Evolutionary conservation across 2,888 invertebrate genomes (phyloP).

Genomic region (Drosophila paracracens): DNA sequence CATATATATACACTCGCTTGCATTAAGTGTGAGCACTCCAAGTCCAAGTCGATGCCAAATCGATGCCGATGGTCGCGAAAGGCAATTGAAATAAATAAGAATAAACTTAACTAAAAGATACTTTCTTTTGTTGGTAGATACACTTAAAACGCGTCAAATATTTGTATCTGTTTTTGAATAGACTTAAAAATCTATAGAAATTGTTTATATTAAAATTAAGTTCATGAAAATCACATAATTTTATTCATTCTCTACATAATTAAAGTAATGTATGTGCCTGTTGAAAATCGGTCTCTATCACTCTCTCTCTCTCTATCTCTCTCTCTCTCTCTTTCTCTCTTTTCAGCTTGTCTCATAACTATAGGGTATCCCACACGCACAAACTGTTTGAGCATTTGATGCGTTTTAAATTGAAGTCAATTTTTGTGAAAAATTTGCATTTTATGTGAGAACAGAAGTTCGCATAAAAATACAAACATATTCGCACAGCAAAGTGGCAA

Average conservation of each 20-base stretch:
- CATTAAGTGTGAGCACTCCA: conserved; percentile 62
- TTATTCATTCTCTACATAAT: neutral
- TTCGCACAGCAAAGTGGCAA: conserved; percentile 27
- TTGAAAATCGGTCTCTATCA: neutral
- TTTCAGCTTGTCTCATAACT: neutral
- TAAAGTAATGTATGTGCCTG: neutral
- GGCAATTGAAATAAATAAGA: conserved; percentile 47
- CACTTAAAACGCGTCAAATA: neutral
- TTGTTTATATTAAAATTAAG: neutral
- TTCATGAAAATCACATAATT: neutral
- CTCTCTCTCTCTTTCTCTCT: neutral
- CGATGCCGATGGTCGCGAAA: conserved; percentile 46
- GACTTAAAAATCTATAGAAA: neutral
- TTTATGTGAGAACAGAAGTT: conserved; percentile 45
- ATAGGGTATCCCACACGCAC: conserved; percentile 30
- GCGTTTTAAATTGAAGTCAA: conserved; percentile 79
- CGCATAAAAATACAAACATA: conserved; percentile 9
- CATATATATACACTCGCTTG: conserved; percentile 3
- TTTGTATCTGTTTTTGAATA: neutral
- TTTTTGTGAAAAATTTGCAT: conserved; percentile 62
- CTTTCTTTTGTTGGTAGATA: neutral
- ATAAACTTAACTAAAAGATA: conserved; percentile 21
- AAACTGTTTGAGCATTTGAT: conserved; percentile 51
- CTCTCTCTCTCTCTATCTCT: neutral
- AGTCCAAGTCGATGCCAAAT: conserved; percentile 50